Conservation (phyloP, 1,140 invertebrate genomes). For the Protaetia brevitarsis region DNA sequence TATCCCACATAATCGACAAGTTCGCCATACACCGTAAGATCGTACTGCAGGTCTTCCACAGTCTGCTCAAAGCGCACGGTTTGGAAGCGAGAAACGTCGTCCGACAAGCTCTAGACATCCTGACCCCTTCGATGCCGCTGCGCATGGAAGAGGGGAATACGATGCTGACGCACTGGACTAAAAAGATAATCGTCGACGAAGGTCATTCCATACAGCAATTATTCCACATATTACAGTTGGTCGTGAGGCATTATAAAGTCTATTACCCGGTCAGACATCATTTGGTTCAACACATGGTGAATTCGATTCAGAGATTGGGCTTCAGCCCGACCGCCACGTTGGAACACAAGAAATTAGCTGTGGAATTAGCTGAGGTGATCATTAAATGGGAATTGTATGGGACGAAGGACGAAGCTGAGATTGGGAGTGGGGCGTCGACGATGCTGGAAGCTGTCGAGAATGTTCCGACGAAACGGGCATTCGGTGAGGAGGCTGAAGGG, state of each 20-base stretch:
- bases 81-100: conserved; percentile 90
- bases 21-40: conserved; percentile 97
- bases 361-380: conserved; percentile 96
- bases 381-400: conserved; percentile 93
- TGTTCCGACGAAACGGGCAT: conserved; percentile 24
- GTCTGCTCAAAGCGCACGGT: conserved; percentile 91
- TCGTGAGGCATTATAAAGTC: conserved; percentile 92
- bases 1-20: conserved; percentile 97
- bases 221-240: conserved; percentile 91
- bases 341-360: conserved; percentile 87
- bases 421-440: too few species aligned
- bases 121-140: conserved; percentile 94
- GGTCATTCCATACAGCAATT: conserved; percentile 93
- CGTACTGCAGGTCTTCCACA: conserved; percentile 94
- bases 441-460: conserved; percentile 24
- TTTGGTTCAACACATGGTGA: conserved; percentile 91
- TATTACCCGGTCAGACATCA: conserved; percentile 96
- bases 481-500: conserved; percentile 29
- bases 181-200: conserved; percentile 98
- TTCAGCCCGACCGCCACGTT: conserved; percentile 85
- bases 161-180: conserved; percentile 97
- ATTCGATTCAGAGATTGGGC: conserved; percentile 87
- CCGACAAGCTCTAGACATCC: conserved; percentile 90
- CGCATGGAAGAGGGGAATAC: conserved; percentile 96
- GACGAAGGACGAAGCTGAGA: conserved; percentile 39